These are phyloP conservation scores for Equus przewalskii DNA, from an alignment of 2,113 vertebrate genomes.

Conservation along the genomic window DNA sequence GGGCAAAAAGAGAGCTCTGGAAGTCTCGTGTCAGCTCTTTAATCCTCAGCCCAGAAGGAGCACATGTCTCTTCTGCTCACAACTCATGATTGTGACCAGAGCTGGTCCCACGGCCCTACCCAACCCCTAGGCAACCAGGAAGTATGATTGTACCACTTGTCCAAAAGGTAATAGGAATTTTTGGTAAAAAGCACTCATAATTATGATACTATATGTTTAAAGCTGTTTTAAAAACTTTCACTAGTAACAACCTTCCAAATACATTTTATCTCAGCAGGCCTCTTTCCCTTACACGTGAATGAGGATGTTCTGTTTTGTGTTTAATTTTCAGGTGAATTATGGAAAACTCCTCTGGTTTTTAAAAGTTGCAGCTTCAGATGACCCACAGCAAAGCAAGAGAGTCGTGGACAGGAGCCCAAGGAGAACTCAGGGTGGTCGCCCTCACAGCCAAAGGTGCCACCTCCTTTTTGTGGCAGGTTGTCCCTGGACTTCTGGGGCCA, in stretches of 20 bases:
- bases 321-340: conserved; percentile 83
- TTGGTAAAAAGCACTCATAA: not conserved
- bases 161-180: not conserved
- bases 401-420: not conserved
- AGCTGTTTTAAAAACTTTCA: not conserved
- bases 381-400: conserved; percentile 61
- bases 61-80: not conserved
- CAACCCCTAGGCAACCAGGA: not conserved
- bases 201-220: not conserved
- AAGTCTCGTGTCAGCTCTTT: not conserved
- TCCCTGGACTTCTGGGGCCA: not conserved
- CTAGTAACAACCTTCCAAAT: not conserved
- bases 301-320: conserved; percentile 29
- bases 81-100: not conserved
- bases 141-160: not conserved
- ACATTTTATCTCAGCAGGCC: not conserved
- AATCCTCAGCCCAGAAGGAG: not conserved
- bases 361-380: conserved; percentile 70
- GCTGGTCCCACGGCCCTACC: not conserved
- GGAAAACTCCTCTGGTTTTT: conserved; percentile 79
- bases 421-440: conserved; percentile 60
- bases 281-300: not conserved
- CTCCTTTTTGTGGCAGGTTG: conserved; percentile 31
- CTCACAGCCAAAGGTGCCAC: conserved; percentile 75
- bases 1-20: not conserved